A percentile compares a stretch with the other conserved stretches of the same genome.
Conservation (phyloP, 1,140 invertebrate genomes). For the Drosophila murphyi region DNA sequence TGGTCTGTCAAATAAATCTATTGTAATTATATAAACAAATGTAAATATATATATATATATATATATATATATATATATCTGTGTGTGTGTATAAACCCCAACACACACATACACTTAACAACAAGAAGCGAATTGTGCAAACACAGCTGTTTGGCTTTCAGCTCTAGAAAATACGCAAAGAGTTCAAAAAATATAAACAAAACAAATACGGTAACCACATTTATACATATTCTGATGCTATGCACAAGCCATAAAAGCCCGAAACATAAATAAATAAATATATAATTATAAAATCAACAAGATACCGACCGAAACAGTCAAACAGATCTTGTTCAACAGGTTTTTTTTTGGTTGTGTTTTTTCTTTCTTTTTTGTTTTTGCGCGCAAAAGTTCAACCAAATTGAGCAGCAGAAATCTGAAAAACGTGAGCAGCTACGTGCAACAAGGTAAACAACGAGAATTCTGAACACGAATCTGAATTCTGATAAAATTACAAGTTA, state of each 20-base stretch:
- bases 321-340: slow-evolving; percentile 66
- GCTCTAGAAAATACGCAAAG: slow-evolving; percentile 9
- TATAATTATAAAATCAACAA: slow-evolving; percentile 27
- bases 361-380: slow-evolving; percentile 59
- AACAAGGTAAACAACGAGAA: slow-evolving; percentile 27
- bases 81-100: background rate
- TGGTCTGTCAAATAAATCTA: slow-evolving; percentile 60
- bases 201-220: slow-evolving; percentile 36
- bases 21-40: slow-evolving; percentile 14
- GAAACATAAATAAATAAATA: slow-evolving; percentile 49
- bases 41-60: slow-evolving; percentile 1
- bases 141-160: slow-evolving; percentile 68
- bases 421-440: slow-evolving; percentile 25
- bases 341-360: slow-evolving; percentile 55
- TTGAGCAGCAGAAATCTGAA: slow-evolving; percentile 48
- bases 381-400: slow-evolving; percentile 68
- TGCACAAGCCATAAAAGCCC: slow-evolving; percentile 41
- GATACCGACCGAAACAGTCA: background rate
- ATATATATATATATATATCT: slow-evolving; percentile 21
- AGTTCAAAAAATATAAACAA: slow-evolving; percentile 14
- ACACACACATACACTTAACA: slow-evolving; percentile 32
- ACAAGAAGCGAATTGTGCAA: slow-evolving; percentile 42
- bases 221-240: slow-evolving; percentile 22
- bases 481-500: slow-evolving; percentile 25
- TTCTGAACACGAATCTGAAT: slow-evolving; percentile 14